Evolutionary conservation across 2,888 invertebrate genomes (phyloP), one percentile per base, ranked within the genome.

Genomic region (Pheosia tremula): DNA sequence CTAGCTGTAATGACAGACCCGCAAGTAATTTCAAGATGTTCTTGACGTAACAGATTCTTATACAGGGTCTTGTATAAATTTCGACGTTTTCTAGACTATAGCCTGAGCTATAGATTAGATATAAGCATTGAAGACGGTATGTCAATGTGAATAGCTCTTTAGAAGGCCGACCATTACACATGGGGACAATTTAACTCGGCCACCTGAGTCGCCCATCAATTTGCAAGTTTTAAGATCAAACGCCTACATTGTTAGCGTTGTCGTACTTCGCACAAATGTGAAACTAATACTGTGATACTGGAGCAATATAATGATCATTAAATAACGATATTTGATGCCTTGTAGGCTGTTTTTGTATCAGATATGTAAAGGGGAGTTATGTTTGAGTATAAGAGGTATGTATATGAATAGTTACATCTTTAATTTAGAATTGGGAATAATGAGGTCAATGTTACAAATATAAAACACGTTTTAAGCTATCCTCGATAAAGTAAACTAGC

Each of bases 141-240:
- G 7, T 8, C 52, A 37, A 38, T 37, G 10, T 53, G 53, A 37
- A 53, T 53, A 53, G 10, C 10, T 10, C 53, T 53, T 53, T 53
- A 37, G 9, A 53, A 9, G 53, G 37, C 7, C 8, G 10, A 4
- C 53, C 24, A 53, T 53, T 53, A 53, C 53, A 53, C 37, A 53
- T 53, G 38, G 53, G 53, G 53, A 53, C 53, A 53, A 53, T 53
- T 37, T 37, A 53, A 37, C 37, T 3, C 11, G 53, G 37, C 53
- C 53, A 53, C 53, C 53, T 53, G 53, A 37, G 53, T 53, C 53
- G 37, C 37, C 53, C 53, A 53, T 53, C 53, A 53, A 53, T 53
- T 53, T 53, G 53, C 53, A 53, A 53, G 53, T 37, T 53, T 53
- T 53, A 53, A 53, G 37, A 37, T 37, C 37, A 4, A 6, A 53